Percentiles rank a stretch among this genome's conserved stretches.
Conservation (phyloP, 2,797 vertebrate genomes). For the Sebastes glaucus region DNA sequence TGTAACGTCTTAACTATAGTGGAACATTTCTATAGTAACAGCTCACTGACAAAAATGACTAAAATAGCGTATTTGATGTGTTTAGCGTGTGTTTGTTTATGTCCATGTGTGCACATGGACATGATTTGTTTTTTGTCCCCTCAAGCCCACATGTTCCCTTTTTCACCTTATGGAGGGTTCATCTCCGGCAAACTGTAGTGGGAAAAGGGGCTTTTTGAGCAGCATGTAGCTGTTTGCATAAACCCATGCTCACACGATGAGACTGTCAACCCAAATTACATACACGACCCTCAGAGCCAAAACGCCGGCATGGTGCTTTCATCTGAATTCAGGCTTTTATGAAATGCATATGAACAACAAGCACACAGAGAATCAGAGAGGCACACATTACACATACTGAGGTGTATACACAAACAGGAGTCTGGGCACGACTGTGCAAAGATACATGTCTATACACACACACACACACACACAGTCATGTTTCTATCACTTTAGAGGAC, state of each 20-base stretch:
- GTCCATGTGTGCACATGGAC: background rate
- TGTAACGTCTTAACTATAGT: background rate
- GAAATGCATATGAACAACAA: conserved; percentile 22
- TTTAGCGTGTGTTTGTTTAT: conserved; percentile 6
- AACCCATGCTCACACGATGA: conserved; percentile 23
- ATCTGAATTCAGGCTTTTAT: conserved; percentile 14
- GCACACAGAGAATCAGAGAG: conserved; percentile 14
- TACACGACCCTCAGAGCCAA: conserved; percentile 4
- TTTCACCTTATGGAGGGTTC: background rate
- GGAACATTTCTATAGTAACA: background rate
- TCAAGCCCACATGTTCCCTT: background rate
- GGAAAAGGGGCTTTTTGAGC: background rate
- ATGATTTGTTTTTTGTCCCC: conserved; percentile 12
- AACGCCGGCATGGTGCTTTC: conserved; percentile 23
- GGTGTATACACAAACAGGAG: conserved; percentile 1
- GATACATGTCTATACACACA: background rate
- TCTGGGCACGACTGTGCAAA: background rate
- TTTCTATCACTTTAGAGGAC: background rate
- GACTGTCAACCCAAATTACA: conserved; percentile 39
- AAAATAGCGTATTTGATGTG: background rate
- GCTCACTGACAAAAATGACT: background rate
- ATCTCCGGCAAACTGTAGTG: background rate
- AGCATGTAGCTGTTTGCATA: conserved; percentile 38
- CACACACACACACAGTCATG: background rate
- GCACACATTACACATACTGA: background rate